Conservation (phyloP, 2,888 invertebrate species). For the Schizaphis graminum region DNA sequence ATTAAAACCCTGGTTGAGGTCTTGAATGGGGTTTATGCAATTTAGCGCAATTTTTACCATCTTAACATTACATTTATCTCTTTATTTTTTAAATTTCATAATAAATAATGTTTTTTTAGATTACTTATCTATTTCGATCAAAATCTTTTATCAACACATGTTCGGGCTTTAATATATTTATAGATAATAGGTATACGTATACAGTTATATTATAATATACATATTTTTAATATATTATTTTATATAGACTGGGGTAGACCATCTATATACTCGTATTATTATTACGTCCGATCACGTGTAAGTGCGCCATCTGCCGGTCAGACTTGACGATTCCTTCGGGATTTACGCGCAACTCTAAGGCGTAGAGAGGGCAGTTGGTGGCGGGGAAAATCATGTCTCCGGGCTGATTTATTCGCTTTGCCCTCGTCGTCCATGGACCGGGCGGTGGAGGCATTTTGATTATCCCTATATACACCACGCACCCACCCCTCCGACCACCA, state of each 20-base stretch:
- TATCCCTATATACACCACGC: constrained; percentile 16
- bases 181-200: neutral
- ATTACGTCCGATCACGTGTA: neutral
- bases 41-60: neutral
- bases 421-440: constrained; percentile 24
- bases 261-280: neutral
- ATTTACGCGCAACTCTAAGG: neutral
- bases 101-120: neutral
- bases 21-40: no score
- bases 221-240: no score
- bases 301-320: constrained; percentile 47
- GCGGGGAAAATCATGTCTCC: constrained; percentile 42
- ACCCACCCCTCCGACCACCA: neutral
- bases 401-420: constrained; percentile 60
- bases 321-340: constrained; percentile 24
- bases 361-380: neutral
- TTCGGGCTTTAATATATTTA: neutral
- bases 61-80: neutral
- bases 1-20: no score
- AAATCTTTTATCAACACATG: neutral
- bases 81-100: neutral
- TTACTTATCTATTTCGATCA: neutral
- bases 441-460: constrained; percentile 30
- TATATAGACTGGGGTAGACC: neutral
- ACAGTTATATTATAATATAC: neutral